Evolutionary conservation across 2,888 invertebrate species (phyloP).

Genomic region (Oxyscelio sp.): DNA sequence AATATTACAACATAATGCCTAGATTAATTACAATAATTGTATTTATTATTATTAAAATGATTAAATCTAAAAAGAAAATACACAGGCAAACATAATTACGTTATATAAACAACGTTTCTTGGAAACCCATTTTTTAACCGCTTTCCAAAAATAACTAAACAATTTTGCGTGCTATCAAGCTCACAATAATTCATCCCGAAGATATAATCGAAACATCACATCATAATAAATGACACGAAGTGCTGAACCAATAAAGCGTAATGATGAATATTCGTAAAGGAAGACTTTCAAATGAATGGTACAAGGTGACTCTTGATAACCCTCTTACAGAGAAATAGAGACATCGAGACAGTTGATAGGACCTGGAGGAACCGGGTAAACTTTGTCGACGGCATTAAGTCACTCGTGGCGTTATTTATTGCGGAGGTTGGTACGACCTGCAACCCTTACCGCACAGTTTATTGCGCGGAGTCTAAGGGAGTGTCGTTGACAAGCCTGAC

Average conservation of each 20-base stretch:
- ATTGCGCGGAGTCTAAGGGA: conserved; percentile 79
- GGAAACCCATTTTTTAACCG: too few relatives aligned
- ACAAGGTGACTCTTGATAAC: conserved; percentile 72
- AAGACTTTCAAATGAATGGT: conserved; percentile 60
- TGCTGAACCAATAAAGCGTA: conserved; percentile 28
- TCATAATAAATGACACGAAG: conserved; percentile 49
- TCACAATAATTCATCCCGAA: not conserved
- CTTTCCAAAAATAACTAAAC: not conserved
- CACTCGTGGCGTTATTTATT: conserved; percentile 85
- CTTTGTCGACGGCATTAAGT: conserved; percentile 83
- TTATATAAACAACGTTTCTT: too few relatives aligned
- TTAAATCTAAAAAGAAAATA: too few relatives aligned
- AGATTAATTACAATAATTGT: too few relatives aligned
- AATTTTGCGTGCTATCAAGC: not conserved
- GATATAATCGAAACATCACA: conserved; percentile 36
- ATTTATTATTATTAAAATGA: too few relatives aligned
- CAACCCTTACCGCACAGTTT: conserved; percentile 83
- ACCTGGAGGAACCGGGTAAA: conserved; percentile 78
- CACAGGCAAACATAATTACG: too few relatives aligned
- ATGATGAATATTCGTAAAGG: conserved; percentile 67
- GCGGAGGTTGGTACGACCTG: conserved; percentile 77
- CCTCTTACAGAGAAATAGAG: conserved; percentile 68
- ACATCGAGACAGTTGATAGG: conserved; percentile 68
- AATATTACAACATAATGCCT: too few relatives aligned
- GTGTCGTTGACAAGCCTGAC: conserved; percentile 84